Percentiles rank a stretch among this genome's conserved stretches.
These are phyloP conservation scores for Passerculus sandwichensis DNA, from an alignment of 2,797 vertebrate genomes.

Conservation along the genomic window DNA sequence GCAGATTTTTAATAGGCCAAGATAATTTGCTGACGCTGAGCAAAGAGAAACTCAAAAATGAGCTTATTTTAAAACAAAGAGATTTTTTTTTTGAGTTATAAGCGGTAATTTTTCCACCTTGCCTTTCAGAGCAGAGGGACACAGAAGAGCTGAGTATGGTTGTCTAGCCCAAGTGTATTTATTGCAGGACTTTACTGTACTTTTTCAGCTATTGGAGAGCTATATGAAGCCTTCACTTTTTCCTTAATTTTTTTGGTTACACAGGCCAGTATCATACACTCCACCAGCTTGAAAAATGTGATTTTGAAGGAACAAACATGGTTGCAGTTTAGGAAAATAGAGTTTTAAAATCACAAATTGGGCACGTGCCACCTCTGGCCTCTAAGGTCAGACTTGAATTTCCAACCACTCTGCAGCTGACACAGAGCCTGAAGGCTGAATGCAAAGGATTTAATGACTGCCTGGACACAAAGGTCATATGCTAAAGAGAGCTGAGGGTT, in stretches of 20 bases:
- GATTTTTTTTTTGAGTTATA: not conserved
- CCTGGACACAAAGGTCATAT: not conserved
- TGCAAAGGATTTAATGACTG: not conserved
- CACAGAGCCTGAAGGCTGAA: rapidly evolving
- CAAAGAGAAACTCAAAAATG: not conserved
- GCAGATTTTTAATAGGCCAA: not conserved
- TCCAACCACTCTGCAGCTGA: not conserved
- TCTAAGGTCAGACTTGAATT: not conserved
- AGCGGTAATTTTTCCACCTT: not conserved
- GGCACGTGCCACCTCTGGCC: rapidly evolving
- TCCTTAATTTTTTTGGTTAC: not conserved
- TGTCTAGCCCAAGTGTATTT: not conserved
- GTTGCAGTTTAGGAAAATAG: not conserved
- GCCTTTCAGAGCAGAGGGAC: not conserved
- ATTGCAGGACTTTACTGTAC: not conserved
- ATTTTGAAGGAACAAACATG: not conserved
- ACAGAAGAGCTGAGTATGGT: not conserved
- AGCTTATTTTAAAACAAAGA: not conserved
- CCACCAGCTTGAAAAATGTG: not conserved
- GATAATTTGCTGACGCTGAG: not conserved
- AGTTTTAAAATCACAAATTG: not conserved
- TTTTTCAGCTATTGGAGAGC: not conserved
- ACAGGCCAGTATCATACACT: not conserved
- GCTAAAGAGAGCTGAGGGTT: not conserved
- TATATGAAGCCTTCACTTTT: not conserved